These are phyloP conservation scores for Heliangelus exortis DNA, from an alignment of 2,797 vertebrate genomes.

Conservation along the genomic window DNA sequence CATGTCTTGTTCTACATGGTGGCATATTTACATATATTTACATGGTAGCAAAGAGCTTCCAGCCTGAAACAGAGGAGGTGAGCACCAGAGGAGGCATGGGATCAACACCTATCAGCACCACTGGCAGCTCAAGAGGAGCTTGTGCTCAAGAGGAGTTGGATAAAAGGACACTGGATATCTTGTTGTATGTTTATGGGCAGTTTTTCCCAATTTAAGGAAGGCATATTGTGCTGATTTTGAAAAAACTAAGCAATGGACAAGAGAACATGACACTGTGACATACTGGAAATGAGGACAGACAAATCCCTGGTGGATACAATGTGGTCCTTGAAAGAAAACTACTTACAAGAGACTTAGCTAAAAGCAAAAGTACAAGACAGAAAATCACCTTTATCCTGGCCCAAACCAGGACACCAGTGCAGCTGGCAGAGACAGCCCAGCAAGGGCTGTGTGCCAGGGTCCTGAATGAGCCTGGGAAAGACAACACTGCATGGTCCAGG, in stretches of 20 bases:
- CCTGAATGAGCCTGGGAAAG: neutral
- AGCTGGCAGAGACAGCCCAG: neutral
- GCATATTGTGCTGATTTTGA: neutral
- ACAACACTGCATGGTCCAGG: neutral
- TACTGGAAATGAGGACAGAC: neutral
- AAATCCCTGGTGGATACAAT: neutral
- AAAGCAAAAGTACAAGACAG: too few species aligned
- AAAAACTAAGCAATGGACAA: neutral
- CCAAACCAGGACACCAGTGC: too few species aligned
- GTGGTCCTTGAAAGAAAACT: neutral
- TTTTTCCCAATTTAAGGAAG: neutral
- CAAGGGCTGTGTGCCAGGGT: neutral
- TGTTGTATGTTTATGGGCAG: neutral
- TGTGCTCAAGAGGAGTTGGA: neutral
- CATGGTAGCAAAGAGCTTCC: neutral
- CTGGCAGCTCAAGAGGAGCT: neutral
- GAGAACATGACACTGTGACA: neutral
- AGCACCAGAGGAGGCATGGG: neutral
- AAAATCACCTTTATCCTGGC: too few species aligned
- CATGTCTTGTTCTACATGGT: neutral
- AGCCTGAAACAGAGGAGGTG: neutral
- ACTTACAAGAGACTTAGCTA: too few species aligned
- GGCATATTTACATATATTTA: too few species aligned
- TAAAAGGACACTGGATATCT: accelerated
- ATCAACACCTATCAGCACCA: neutral